Base-by-base conservation (phyloP, 2,113 vertebrate genomes). In the Butastur rufipennis region DNA sequence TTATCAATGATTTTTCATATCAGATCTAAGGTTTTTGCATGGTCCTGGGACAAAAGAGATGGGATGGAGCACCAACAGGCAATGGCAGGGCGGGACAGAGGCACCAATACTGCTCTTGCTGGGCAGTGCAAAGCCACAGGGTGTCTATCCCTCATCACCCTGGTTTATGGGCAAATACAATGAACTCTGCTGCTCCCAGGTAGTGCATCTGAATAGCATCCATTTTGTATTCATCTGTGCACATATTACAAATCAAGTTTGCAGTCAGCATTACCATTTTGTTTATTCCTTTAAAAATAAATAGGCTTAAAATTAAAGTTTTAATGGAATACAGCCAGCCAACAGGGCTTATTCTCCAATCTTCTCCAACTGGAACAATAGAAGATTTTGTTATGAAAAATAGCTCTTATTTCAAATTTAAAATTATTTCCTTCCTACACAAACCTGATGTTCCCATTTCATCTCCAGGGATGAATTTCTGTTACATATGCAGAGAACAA, bases 281-380 rank as follows among this genome's bases (percentile, higher is more conserved):
- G 27, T 56, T 92, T 62, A 74, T 53, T 62, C 61, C 42, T 65
- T 89, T 71, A 66, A 47, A 93, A 86, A 81, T 42, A 82, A 79
- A 79, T 8, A 81, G 50, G 34, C 45, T 92, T 78, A 50, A 90
- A 95, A 88, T 82, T 18, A 34, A 94, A 83, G 16, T 62, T 81
- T 59, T 47, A 59, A 92, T 63, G 65, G 91, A 78, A 93, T 8
- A 31, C 38, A 84, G 40, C 43, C 77, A 90, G 65, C 19, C 47
- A 43, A 47, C 3, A 2, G 38, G 0, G 1, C 34, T 66, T 81
- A 55, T 59, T 50, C 79, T 29, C 36, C 73, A 70, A 8, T 22
- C 75, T 32, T 52, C 68, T 58, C 34, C 65, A 65, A 17, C 47
- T 62, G 12, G 25, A 92, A 55, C 73, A 87, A 87, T 0, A 65